These are phyloP conservation scores for Scaptomyza parva DNA, from an alignment of 2,888 invertebrate genomes.

Conservation along the genomic window DNA sequence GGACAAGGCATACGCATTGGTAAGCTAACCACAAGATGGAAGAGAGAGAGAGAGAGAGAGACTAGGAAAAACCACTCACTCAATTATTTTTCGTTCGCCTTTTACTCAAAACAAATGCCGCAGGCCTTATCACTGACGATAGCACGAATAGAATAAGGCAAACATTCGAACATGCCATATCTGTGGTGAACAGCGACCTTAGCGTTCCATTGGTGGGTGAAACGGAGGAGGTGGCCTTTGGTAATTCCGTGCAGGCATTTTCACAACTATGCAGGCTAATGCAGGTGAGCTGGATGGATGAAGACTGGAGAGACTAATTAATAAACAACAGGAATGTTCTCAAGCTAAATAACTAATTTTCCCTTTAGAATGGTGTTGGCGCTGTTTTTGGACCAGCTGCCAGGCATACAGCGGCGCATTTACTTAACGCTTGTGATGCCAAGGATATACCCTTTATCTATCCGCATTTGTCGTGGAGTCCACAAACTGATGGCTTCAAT, in stretches of 20 bases:
- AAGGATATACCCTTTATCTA: constrained; percentile 95
- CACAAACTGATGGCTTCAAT: constrained; percentile 87
- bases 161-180: constrained; percentile 82
- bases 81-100: constrained; percentile 5
- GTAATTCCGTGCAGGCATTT: constrained; percentile 86
- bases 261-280: constrained; percentile 86
- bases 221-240: constrained; percentile 85
- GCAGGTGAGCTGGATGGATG: constrained; percentile 84
- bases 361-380: constrained; percentile 88
- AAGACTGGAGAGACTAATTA: no score
- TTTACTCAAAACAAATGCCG: constrained; percentile 35
- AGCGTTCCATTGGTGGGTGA: constrained; percentile 71
- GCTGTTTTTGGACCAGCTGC: constrained; percentile 93
- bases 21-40: no score
- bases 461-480: constrained; percentile 88
- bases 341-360: background rate
- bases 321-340: background rate
- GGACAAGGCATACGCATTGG: constrained; percentile 62
- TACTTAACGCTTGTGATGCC: constrained; percentile 92
- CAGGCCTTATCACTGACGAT: constrained; percentile 81
- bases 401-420: constrained; percentile 88
- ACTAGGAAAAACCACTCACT: background rate
- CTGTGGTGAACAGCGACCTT: constrained; percentile 78
- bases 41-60: background rate
- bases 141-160: constrained; percentile 68